phyloP scores from a whole-genome alignment of 2,797 vertebrate genomes.

The Microhierax caerulescens region DNA sequence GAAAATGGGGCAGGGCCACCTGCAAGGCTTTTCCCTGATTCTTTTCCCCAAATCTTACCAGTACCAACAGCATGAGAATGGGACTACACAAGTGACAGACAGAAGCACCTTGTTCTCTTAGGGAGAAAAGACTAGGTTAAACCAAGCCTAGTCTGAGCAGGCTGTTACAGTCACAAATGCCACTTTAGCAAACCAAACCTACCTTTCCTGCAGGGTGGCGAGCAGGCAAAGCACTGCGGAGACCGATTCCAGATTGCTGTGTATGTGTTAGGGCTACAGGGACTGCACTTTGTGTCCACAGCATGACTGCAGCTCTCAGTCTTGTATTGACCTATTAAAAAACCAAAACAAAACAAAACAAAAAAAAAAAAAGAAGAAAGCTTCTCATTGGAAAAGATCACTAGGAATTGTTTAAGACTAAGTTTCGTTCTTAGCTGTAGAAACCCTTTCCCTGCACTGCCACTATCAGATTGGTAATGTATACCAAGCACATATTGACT shows the following conservation, averaged over 20 bases:
- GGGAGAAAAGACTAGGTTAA: background rate
- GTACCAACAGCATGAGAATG: background rate
- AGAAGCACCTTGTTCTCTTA: background rate
- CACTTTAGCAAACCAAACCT: background rate
- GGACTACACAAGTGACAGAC: background rate
- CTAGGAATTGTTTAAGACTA: background rate
- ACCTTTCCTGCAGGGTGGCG: constrained; percentile 56
- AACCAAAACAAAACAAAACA: no score
- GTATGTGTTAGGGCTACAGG: constrained; percentile 34
- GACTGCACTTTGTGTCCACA: constrained; percentile 51
- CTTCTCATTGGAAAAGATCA: background rate
- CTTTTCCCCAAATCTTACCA: background rate
- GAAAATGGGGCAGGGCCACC: background rate
- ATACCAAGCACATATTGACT: background rate
- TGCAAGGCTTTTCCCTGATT: background rate
- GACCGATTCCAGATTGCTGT: constrained; percentile 61
- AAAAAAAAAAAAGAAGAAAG: background rate
- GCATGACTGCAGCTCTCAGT: constrained; percentile 22
- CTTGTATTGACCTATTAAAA: constrained; percentile 19
- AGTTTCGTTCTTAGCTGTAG: background rate
- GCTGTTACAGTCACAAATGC: background rate
- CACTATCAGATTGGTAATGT: background rate
- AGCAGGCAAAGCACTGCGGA: constrained; percentile 68
- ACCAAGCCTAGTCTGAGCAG: background rate
- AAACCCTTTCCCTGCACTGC: background rate